These are phyloP conservation scores for Halcyon senegalensis DNA, from an alignment of 2,113 vertebrate genomes.

Conservation along the genomic window DNA sequence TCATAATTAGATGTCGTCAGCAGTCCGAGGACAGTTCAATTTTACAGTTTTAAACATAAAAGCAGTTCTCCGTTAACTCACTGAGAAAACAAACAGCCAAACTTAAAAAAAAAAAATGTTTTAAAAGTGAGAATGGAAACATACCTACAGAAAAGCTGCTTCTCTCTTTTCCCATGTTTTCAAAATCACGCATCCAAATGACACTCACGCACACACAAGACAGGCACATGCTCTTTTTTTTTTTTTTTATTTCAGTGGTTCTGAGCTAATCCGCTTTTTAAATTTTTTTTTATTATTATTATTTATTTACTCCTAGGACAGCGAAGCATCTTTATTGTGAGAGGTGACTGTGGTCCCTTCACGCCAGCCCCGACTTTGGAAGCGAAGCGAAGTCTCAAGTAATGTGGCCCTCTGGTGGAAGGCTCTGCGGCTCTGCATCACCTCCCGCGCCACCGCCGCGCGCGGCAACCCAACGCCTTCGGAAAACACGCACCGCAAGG, in stretches of 20 bases:
- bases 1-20: neutral
- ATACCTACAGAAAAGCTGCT: constrained; percentile 14
- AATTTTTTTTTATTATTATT: neutral
- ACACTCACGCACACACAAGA: neutral
- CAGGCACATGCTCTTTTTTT: neutral
- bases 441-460: constrained; percentile 46
- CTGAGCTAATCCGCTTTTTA: constrained; percentile 8
- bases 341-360: constrained; percentile 72
- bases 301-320: constrained; percentile 49
- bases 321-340: constrained; percentile 53
- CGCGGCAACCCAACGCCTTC: constrained; percentile 64
- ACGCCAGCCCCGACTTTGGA: constrained; percentile 75
- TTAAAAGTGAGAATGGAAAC: neutral
- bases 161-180: neutral
- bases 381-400: constrained; percentile 80
- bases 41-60: constrained; percentile 15
- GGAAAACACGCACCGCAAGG: constrained; percentile 64
- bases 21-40: neutral
- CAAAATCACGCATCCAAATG: neutral
- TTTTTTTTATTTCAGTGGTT: neutral
- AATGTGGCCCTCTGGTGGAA: constrained; percentile 98
- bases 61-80: neutral
- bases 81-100: neutral
- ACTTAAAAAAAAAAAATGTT: neutral
- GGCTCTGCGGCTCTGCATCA: constrained; percentile 72